A percentile compares a stretch with the other conserved stretches of the same genome.
These are phyloP conservation scores for Ciconia boyciana DNA, from an alignment of 2,113 vertebrate genomes.

Conservation along the genomic window DNA sequence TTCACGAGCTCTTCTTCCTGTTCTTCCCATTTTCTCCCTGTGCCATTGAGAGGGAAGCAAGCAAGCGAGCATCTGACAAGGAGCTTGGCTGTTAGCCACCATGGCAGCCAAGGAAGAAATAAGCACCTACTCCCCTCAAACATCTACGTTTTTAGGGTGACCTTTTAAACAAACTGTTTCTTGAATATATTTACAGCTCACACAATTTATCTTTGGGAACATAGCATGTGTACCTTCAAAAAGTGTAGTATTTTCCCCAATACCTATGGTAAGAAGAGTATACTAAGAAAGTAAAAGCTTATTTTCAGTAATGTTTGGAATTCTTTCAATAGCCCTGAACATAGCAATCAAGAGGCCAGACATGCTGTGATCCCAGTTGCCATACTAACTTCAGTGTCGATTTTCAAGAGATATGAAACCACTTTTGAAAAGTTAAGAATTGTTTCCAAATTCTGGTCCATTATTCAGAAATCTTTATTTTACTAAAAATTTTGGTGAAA, in stretches of 20 bases:
- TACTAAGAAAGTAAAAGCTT: neutral
- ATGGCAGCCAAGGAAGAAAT: neutral
- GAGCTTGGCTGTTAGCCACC: neutral
- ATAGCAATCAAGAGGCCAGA: neutral
- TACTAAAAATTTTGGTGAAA: neutral
- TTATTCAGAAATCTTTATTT: neutral
- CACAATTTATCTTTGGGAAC: neutral
- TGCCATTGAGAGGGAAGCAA: neutral
- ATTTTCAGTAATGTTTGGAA: neutral
- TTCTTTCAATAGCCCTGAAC: neutral
- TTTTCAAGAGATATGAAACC: neutral
- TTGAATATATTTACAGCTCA: neutral
- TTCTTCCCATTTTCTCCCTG: neutral
- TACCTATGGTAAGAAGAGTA: neutral
- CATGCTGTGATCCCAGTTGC: neutral
- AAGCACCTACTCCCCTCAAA: neutral
- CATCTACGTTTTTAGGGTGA: neutral
- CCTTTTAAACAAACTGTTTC: neutral
- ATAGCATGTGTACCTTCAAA: neutral
- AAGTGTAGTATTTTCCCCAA: neutral
- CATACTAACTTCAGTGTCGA: neutral
- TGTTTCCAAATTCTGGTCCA: neutral
- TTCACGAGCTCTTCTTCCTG: neutral
- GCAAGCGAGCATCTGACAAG: neutral
- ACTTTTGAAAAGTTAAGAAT: neutral